phyloP scores from a whole-genome alignment of 2,797 vertebrate species.

The Phoeniculus purpureus region DNA sequence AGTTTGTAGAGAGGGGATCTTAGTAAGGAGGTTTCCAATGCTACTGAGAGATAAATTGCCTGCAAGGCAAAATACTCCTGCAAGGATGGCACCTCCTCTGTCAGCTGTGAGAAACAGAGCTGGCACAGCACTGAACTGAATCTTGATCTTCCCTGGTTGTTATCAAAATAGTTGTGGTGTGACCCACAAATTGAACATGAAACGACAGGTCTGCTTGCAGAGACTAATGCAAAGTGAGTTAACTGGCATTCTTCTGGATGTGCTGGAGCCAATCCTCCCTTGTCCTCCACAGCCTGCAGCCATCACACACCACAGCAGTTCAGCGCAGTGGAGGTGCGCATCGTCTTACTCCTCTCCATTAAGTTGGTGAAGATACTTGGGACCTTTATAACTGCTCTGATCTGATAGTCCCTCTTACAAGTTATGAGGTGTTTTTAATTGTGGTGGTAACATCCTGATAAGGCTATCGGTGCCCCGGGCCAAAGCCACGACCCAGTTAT shows the following conservation, averaged over 20 bases:
- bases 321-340: neutral
- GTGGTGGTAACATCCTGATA: constrained; percentile 23
- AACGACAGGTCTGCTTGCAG: neutral
- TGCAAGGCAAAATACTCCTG: neutral
- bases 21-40: constrained; percentile 18
- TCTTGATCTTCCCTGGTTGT: neutral
- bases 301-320: neutral
- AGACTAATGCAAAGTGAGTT: constrained; percentile 11
- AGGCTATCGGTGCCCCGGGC: neutral
- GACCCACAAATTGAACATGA: constrained; percentile 4
- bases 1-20: neutral
- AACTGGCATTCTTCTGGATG: neutral
- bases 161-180: constrained; percentile 8
- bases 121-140: neutral
- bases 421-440: neutral
- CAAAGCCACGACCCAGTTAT: neutral
- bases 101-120: constrained; percentile 11
- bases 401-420: neutral
- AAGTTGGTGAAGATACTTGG: neutral
- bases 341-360: neutral
- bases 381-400: constrained; percentile 7
- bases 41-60: neutral
- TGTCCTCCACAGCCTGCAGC: neutral
- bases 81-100: neutral
- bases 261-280: neutral